phyloP scores from a whole-genome alignment of 2,797 vertebrate genomes.

The Hipposideros larvatus region DNA sequence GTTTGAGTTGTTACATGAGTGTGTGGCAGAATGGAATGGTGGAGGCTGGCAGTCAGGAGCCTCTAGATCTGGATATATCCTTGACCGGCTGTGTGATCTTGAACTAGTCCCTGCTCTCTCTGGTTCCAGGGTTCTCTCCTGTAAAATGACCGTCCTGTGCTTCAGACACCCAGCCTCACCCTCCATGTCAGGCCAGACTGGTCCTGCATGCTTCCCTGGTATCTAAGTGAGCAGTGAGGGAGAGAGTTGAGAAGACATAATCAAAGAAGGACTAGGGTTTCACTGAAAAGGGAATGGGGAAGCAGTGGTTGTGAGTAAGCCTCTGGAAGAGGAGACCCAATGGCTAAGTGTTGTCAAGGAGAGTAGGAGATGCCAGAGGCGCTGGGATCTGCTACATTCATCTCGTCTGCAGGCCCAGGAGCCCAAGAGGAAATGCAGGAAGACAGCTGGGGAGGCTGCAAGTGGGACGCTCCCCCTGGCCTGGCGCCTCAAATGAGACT shows the following conservation, averaged over 20 bases:
- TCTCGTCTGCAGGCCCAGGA: constrained; percentile 27
- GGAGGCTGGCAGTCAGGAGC: background rate
- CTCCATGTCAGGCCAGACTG: background rate
- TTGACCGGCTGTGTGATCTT: background rate
- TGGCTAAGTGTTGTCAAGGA: background rate
- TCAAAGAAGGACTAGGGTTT: background rate
- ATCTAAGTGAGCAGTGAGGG: background rate
- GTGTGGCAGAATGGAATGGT: background rate
- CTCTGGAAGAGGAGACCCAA: background rate
- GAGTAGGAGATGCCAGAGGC: background rate
- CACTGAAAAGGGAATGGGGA: background rate
- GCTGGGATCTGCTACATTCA: constrained; percentile 65
- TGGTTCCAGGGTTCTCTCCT: background rate
- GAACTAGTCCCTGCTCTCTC: background rate
- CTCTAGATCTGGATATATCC: background rate
- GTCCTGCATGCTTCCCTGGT: background rate
- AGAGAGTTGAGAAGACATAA: background rate
- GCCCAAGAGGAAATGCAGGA: background rate
- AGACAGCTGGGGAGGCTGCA: background rate
- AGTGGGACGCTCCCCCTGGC: background rate
- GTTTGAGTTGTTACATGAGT: background rate
- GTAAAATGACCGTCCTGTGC: background rate
- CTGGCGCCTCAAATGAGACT: constrained; percentile 28
- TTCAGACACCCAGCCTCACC: background rate
- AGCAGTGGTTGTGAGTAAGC: accelerated